These are phyloP conservation scores for Drosophila mojavensis DNA, from an alignment of 1,140 invertebrate species.

Conservation along the genomic window DNA sequence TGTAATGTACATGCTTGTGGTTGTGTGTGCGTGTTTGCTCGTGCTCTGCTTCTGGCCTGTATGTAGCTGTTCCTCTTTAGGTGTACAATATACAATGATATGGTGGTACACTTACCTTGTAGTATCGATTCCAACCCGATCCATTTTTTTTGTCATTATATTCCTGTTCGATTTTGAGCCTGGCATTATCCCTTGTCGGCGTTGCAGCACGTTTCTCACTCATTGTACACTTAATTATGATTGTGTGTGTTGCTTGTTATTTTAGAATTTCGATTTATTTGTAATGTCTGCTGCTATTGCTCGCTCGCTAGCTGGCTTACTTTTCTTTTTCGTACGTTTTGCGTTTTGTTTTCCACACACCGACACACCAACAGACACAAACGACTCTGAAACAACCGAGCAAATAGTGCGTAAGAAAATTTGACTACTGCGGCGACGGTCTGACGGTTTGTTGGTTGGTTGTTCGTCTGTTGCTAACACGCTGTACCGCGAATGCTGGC, in stretches of 20 bases:
- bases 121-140: constrained; percentile 87
- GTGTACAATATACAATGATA: constrained; percentile 28
- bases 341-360: constrained; percentile 35
- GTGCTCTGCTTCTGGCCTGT: constrained; percentile 34
- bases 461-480: constrained; percentile 40
- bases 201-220: constrained; percentile 56
- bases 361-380: constrained; percentile 37
- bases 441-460: constrained; percentile 33
- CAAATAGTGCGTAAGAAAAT: constrained; percentile 56
- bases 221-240: constrained; percentile 53
- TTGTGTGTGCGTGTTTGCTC: constrained; percentile 12
- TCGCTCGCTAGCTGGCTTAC: constrained; percentile 1
- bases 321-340: constrained; percentile 24
- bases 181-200: constrained; percentile 51
- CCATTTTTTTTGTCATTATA: constrained; percentile 86
- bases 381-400: constrained; percentile 22
- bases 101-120: constrained; percentile 86
- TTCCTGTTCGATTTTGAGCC: constrained; percentile 86
- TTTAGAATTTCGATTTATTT: constrained; percentile 42
- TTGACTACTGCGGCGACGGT: constrained; percentile 45
- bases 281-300: constrained; percentile 9
- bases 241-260: constrained; percentile 11
- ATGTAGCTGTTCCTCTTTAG: constrained; percentile 23
- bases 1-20: constrained; percentile 13
- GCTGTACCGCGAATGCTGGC: constrained; percentile 14